Base-by-base conservation (phyloP, 1,140 invertebrate genomes). In the Neodiprion pinetum region DNA sequence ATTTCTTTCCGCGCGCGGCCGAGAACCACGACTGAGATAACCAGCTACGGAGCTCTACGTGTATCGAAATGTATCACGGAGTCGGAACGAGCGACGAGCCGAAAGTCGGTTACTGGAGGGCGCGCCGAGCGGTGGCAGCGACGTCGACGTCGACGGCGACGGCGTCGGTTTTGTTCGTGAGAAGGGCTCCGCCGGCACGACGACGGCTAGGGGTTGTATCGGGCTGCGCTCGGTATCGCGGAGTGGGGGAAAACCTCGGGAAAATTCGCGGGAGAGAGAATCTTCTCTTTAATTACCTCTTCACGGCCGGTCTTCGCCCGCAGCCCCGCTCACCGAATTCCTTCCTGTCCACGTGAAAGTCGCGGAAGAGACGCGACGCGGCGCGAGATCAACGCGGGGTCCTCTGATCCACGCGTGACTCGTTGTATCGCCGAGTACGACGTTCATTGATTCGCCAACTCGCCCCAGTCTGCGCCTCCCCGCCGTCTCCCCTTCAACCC, bases 61-160 rank as follows among this genome's bases (percentile, higher is more conserved):
- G 53, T 61, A 61, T 61, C 53, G 53, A 61, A 61, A 61, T 61
- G 53, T 61, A 61, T 61, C 53, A 61, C 53, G n/a, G 53, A 61
- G 53, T 61, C n/a, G 53, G 53, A 17, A 61, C n/a, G 53, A 17
- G 53, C 53, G 53, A 61, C n/a, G n/a, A 17, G 53, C n/a, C n/a
- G 11, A 61, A 9, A 14, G 53, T 61, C 53, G 53, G n/a, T 12
- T 14, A 9, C 11, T 61, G 11, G 53, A 61, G 53, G 53, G 53
- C 53, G 53, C 53, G 11, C n/a, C 53, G 53, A 61, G 53, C 53
- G 53, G 53, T 17, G 53, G 53, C 53, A 61, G 53, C 53, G 53
- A 61, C 53, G 53, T 61, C 53, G 53, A 61, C 53, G 53, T 12
- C 53, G n/a, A 61, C 53, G 53, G 53, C 53, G 53, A 61, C 53